Conservation (phyloP, 2,888 invertebrate species). For the Pocota personata region DNA sequence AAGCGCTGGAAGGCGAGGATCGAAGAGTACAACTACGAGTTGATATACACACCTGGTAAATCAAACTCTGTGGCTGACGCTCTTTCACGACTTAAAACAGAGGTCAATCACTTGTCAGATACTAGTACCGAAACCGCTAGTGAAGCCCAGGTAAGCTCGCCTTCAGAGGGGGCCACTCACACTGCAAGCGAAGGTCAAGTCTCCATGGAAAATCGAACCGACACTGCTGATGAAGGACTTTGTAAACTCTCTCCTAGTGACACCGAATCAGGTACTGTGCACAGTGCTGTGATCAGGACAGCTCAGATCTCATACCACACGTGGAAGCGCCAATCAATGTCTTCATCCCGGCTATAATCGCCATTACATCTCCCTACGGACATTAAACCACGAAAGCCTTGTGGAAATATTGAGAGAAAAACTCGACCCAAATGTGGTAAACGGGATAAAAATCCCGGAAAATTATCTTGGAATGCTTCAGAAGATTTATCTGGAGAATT, state of each 20-base stretch:
- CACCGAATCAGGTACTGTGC: conserved; percentile 26
- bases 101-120: neutral
- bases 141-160: too few species aligned
- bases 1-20: too few species aligned
- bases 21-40: too few species aligned
- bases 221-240: neutral
- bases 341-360: neutral
- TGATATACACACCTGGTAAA: too few species aligned
- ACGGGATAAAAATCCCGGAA: conserved; percentile 33
- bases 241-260: neutral
- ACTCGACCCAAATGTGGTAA: conserved; percentile 18
- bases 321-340: conserved; percentile 39
- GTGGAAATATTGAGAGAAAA: neutral
- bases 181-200: too few species aligned
- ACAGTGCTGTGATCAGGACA: conserved; percentile 70
- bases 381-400: neutral
- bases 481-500: neutral
- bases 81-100: too few species aligned
- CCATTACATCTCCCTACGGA: neutral
- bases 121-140: neutral
- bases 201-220: neutral
- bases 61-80: too few species aligned
- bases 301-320: conserved; percentile 65
- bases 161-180: too few species aligned
- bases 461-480: neutral